A percentile compares a stretch with the other conserved stretches of the same genome.
Evolutionary conservation across 2,797 vertebrate species (phyloP).

Genomic region (Taeniopygia guttata): DNA sequence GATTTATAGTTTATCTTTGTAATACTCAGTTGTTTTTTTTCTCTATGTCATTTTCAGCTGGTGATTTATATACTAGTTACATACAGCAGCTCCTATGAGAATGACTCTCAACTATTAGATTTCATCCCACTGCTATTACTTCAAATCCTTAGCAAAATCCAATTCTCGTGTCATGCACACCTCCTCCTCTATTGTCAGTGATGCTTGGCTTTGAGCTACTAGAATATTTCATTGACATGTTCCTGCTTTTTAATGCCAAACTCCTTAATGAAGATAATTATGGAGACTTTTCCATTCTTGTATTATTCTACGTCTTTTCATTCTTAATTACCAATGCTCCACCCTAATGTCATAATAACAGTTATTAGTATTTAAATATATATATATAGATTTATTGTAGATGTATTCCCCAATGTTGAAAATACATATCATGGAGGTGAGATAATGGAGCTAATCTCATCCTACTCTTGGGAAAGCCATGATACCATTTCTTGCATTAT

Average conservation of each 20-base stretch:
- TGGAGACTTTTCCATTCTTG: background rate
- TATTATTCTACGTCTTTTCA: background rate
- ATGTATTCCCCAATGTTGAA: background rate
- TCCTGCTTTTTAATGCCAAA: background rate
- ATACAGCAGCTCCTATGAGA: background rate
- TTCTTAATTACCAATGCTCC: background rate
- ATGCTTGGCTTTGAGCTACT: background rate
- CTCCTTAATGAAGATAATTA: background rate
- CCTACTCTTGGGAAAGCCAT: background rate
- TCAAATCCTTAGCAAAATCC: conserved; percentile 27
- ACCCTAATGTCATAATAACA: background rate
- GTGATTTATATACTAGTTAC: conserved; percentile 40
- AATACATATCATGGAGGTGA: background rate
- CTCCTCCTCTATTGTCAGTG: conserved; percentile 10
- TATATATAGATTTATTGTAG: background rate
- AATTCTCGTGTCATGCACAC: background rate
- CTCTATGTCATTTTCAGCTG: background rate
- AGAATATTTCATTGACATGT: background rate
- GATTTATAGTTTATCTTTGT: conserved; percentile 43
- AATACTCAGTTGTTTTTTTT: background rate
- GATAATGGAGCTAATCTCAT: background rate
- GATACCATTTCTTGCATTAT: background rate
- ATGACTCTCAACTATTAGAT: conserved; percentile 24
- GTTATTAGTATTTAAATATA: background rate
- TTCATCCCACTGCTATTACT: conserved; percentile 38